A percentile compares a stretch with the other conserved stretches of the same genome.
These are phyloP conservation scores for Cyclura pinguis DNA, from an alignment of 2,797 vertebrate species.

Conservation along the genomic window DNA sequence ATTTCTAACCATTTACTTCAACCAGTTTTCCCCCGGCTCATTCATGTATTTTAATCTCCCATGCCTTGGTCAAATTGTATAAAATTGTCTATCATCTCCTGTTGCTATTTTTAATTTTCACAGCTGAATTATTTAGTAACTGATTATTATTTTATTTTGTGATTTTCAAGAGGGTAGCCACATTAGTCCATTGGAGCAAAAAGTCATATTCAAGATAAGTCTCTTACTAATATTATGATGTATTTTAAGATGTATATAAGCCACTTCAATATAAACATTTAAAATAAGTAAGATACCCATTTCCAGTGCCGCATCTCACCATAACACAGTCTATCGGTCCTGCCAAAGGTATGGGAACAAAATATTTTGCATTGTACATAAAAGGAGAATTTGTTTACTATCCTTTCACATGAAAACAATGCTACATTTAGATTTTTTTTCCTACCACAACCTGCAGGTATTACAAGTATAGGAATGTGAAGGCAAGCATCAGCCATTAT, in stretches of 20 bases:
- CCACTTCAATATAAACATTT: neutral
- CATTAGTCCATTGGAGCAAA: neutral
- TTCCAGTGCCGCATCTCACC: neutral
- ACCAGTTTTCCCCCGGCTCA: no score
- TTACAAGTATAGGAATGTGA: neutral
- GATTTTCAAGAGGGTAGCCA: neutral
- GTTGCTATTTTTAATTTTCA: neutral
- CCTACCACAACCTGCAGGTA: neutral
- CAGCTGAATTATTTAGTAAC: neutral
- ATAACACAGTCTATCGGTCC: neutral
- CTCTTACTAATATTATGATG: neutral
- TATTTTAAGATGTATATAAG: neutral
- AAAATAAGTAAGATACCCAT: neutral
- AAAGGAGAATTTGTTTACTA: neutral
- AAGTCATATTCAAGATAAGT: neutral
- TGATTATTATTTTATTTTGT: neutral
- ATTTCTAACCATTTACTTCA: neutral
- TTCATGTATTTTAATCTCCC: neutral
- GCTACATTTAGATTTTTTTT: no score
- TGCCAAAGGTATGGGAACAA: neutral
- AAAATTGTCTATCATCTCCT: neutral
- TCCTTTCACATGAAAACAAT: no score
- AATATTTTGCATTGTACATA: neutral
- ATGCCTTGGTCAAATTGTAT: neutral
- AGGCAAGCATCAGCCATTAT: no score